Base-by-base conservation (phyloP, 2,797 vertebrate species). In the Sciurus carolinensis region DNA sequence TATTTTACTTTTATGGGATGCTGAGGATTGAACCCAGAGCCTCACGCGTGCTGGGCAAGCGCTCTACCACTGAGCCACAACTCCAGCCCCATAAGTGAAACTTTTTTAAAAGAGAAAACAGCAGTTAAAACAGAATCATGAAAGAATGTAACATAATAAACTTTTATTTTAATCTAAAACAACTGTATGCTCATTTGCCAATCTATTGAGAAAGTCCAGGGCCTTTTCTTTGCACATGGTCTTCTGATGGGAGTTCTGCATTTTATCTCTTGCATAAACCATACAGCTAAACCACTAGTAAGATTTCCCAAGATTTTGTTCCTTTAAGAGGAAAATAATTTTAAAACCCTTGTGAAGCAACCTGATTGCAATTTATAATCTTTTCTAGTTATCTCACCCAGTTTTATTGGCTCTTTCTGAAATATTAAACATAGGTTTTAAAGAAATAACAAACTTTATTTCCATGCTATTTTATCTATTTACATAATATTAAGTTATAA, bases 151-250 rank as follows among this genome's bases (percentile, higher is more conserved):
- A 39, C 15, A 59, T 75, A 72, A 44, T 75, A 76, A 24, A 24
- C 57, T 62, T 97, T 79, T 83, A 36, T 75, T 91, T 83, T 92
- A 87, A 36, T 42, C 83, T 95, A 30, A 79, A 83, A 89, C 47
- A 71, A 18, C 36, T 13, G 1, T 54, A 39, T 81, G 11, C 30
- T 44, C 7, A 75, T 62, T 93, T 94, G n/a, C 28, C 33, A 91
- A 28, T 95, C 54, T 75, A 4, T 28, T 92, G 88, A 94, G 82
- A 88, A 97, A 76, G 7, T 79, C 36, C 26, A 84, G 57, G 85
- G 22, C 66, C 75, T 86, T 95, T 92, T 69, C 18, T 92, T 90
- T 92, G 22, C 24, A 47, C 3, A 50, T 44, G 36, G 10, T 39
- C 77, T 92, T 17, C 64, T 90, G 62, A 82, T 12, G 28, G 72